These are phyloP conservation scores for Eristalis arbustorum DNA, from an alignment of 2,888 invertebrate genomes.

Conservation along the genomic window DNA sequence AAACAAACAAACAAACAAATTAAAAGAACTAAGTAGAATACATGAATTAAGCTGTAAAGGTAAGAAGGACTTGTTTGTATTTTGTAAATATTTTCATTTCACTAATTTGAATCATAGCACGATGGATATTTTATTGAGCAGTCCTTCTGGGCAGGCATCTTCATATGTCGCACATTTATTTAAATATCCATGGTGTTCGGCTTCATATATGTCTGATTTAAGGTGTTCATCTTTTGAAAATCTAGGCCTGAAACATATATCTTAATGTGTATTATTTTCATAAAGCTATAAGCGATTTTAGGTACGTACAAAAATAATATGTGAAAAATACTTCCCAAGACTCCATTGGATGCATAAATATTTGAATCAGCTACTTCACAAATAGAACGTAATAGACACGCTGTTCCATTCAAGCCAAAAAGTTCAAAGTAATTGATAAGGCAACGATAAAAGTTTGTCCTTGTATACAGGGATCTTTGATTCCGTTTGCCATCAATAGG, in stretches of 20 bases:
- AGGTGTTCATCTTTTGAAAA: constrained; percentile 82
- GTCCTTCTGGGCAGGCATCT: constrained; percentile 81
- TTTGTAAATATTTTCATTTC: neutral
- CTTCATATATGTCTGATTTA: constrained; percentile 82
- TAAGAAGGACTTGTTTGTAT: neutral
- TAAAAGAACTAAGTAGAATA: too few species aligned
- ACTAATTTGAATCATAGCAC: neutral
- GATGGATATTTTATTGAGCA: constrained; percentile 81
- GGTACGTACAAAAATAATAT: constrained; percentile 81
- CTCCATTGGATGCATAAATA: constrained; percentile 82
- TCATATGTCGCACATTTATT: constrained; percentile 81
- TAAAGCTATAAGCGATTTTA: neutral
- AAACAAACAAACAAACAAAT: too few species aligned
- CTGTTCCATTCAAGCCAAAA: constrained; percentile 80
- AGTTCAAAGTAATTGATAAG: constrained; percentile 75
- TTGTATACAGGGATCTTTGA: constrained; percentile 71
- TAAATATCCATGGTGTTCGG: constrained; percentile 82
- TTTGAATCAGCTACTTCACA: constrained; percentile 83
- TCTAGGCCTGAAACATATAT: constrained; percentile 81
- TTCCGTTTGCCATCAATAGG: constrained; percentile 74
- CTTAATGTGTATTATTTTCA: neutral
- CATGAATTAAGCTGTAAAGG: too few species aligned
- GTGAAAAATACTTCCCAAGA: constrained; percentile 85
- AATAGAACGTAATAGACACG: constrained; percentile 84
- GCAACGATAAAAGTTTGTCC: constrained; percentile 75